Base-by-base conservation (phyloP, 2,888 invertebrate species). In the Geotrupes spiniger region DNA sequence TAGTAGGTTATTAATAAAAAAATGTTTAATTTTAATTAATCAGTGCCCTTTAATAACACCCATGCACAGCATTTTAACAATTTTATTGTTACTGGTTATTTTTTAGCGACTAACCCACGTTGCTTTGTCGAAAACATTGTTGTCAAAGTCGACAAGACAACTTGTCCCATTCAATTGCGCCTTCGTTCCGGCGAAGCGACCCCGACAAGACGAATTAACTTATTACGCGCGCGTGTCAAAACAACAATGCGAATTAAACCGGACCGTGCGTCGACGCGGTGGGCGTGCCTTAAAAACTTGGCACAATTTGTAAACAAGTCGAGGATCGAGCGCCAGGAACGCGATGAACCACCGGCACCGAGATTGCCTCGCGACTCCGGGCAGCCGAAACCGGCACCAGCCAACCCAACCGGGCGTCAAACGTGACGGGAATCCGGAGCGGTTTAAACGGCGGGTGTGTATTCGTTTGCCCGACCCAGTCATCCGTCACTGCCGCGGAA, bases 401-500 rank as follows among this genome's bases (percentile, higher is more conserved):
- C 39, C 40, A 46, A 31, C 16, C 37, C n/a, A 36, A 36, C 33
- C 40, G 26, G 21, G 25, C 16, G 29, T 28, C 38, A 26, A 36
- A 45, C 44, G 44, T 45, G 44, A 36, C 44, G 29, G 16, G 44
- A 45, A 45, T 45, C 27, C 29, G 11, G 28, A 38, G 15, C 27
- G 21, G 17, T 27, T 45, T 38, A 45, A 33, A 42, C 25, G 37
- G n/a, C n/a, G n/a, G n/a, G 38, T 36, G 29, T 38, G 44, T 45
- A 45, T 38, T 45, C 38, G 38, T 16, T 27, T 10, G 25, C 17
- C 26, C 28, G 37, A 28, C 29, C 16, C 38, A 26, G 21, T 27
- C 44, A 37, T 45, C 12, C 44, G 38, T 45, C 44, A 45, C 37
- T 45, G 36, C 37, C 44, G 11, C 11, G 37, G 29, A 28, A 45